Conservation (phyloP, 2,888 invertebrate species). For the Chloroclysta siterata region DNA sequence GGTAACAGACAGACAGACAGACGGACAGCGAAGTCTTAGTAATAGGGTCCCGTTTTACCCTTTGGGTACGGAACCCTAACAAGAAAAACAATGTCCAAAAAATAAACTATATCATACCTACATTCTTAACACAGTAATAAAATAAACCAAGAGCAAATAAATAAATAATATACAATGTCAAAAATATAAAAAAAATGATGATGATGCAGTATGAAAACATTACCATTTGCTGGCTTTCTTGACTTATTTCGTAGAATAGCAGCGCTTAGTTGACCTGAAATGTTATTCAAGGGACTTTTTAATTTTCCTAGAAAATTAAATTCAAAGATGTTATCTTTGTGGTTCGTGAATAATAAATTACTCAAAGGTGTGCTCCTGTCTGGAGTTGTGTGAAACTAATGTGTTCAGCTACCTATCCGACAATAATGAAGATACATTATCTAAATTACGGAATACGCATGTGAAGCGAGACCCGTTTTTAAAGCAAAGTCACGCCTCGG, state of each 20-base stretch:
- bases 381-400: conserved; percentile 44
- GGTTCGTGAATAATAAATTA: conserved; percentile 43
- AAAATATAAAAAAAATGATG: too few relatives aligned
- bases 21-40: too few relatives aligned
- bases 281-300: conserved; percentile 23
- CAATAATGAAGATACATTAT: conserved; percentile 52
- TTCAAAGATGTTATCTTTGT: conserved; percentile 36
- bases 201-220: background rate
- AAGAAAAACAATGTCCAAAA: too few relatives aligned
- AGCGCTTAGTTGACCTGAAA: conserved; percentile 1
- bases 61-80: too few relatives aligned
- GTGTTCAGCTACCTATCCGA: conserved; percentile 41
- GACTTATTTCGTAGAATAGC: conserved; percentile 18
- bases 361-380: conserved; percentile 40
- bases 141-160: too few relatives aligned
- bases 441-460: conserved; percentile 60
- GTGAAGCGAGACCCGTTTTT: conserved; percentile 67
- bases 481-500: conserved; percentile 71
- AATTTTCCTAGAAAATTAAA: conserved; percentile 30
- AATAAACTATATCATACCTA: too few relatives aligned
- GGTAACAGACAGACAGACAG: too few relatives aligned
- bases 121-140: too few relatives aligned
- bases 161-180: too few relatives aligned
- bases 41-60: too few relatives aligned
- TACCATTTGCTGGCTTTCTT: background rate